Percentiles rank a stretch among this genome's conserved stretches.
These are phyloP conservation scores for Mobula birostris DNA, from an alignment of 2,113 vertebrate species.

Conservation along the genomic window DNA sequence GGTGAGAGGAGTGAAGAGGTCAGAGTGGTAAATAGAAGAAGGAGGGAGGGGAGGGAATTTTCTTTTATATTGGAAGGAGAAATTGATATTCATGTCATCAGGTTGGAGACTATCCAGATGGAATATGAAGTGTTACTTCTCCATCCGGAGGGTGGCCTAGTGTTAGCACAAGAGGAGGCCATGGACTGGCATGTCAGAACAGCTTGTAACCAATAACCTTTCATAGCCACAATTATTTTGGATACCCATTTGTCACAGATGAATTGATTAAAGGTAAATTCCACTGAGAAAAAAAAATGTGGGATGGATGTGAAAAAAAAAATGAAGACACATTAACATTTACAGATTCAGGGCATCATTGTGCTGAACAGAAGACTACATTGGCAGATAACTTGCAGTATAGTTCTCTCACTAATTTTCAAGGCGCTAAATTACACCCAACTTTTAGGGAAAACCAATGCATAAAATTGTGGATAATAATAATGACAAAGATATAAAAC, in stretches of 20 bases:
- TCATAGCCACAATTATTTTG: background rate
- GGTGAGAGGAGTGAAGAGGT: too few relatives aligned
- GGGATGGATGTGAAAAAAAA: background rate
- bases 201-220: background rate
- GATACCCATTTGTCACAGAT: background rate
- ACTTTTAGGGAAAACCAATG: background rate
- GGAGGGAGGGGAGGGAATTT: too few relatives aligned
- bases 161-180: too few relatives aligned
- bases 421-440: background rate
- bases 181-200: too few relatives aligned
- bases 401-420: background rate
- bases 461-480: background rate
- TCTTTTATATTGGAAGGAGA: too few relatives aligned
- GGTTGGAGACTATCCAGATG: too few relatives aligned
- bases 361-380: background rate
- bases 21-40: too few relatives aligned
- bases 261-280: background rate
- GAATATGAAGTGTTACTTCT: too few relatives aligned
- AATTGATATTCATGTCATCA: too few relatives aligned
- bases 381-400: background rate
- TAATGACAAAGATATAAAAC: background rate
- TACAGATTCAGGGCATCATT: background rate
- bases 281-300: background rate
- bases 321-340: background rate
- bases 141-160: too few relatives aligned